Evolutionary conservation across 2,797 vertebrate genomes (phyloP).

Genomic region (Eutrigla gurnardus): DNA sequence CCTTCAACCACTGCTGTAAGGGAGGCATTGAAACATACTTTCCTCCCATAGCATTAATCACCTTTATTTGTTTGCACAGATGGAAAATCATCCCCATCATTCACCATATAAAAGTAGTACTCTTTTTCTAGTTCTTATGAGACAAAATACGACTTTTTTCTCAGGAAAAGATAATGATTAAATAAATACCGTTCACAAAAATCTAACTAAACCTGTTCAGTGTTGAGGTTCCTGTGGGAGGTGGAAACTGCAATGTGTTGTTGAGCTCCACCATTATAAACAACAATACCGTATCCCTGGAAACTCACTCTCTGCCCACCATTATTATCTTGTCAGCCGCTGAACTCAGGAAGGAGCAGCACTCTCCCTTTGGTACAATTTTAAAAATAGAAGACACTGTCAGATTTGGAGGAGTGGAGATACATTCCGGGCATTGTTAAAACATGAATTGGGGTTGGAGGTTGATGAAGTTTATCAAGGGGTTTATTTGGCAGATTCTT

Average conservation of each 20-base stretch:
- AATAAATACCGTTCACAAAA: neutral
- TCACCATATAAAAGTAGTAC: too few species aligned
- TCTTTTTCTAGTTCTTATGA: too few species aligned
- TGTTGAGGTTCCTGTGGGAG: slow-evolving; percentile 39
- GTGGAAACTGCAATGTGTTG: slow-evolving; percentile 23
- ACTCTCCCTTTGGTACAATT: slow-evolving; percentile 49
- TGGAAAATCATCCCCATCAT: too few species aligned
- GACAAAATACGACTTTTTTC: neutral
- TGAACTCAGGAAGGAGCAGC: slow-evolving; percentile 57
- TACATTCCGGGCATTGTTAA: slow-evolving; percentile 22
- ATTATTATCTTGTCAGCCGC: slow-evolving; percentile 73
- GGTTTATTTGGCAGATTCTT: slow-evolving; percentile 6
- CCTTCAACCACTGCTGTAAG: too few species aligned
- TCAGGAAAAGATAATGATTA: neutral
- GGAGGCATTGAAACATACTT: too few species aligned
- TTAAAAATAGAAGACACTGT: slow-evolving; percentile 51
- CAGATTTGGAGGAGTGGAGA: slow-evolving; percentile 27
- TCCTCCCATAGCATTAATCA: too few species aligned
- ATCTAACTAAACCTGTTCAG: slow-evolving; percentile 3
- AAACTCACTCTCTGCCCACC: slow-evolving; percentile 59
- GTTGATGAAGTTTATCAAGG: slow-evolving; percentile 18
- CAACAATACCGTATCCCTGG: slow-evolving; percentile 59
- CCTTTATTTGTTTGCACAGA: too few species aligned
- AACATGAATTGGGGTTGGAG: slow-evolving; percentile 13
- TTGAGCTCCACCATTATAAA: slow-evolving; percentile 60